Conservation (phyloP, 2,797 vertebrate species). For the Rachycentron canadum region DNA sequence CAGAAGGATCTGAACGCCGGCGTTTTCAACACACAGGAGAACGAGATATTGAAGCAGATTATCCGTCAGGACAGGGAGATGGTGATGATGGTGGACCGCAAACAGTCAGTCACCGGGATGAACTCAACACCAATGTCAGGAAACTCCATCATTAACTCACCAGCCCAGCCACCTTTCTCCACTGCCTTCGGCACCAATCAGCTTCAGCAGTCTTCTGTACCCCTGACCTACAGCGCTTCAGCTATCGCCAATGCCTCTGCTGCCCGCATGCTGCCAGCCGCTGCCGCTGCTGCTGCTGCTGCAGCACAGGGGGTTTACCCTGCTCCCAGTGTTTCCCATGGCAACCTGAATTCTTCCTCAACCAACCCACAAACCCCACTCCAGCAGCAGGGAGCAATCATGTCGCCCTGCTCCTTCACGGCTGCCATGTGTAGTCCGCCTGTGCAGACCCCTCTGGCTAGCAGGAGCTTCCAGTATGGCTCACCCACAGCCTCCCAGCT, state of each 20-base stretch:
- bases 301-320: slow-evolving; percentile 89
- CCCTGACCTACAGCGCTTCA: slow-evolving; percentile 89
- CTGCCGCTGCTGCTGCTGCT: slow-evolving; percentile 79
- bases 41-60: slow-evolving; percentile 99
- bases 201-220: slow-evolving; percentile 89
- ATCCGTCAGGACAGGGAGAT: slow-evolving; percentile 99
- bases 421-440: slow-evolving; percentile 92
- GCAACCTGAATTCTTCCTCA: slow-evolving; percentile 89
- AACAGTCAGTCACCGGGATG: slow-evolving; percentile 88
- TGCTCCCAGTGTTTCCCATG: slow-evolving; percentile 87
- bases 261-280: slow-evolving; percentile 88
- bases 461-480: slow-evolving; percentile 95
- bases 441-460: slow-evolving; percentile 92
- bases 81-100: slow-evolving; percentile 93
- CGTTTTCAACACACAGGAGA: slow-evolving; percentile 99
- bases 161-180: slow-evolving; percentile 90
- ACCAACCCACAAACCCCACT: slow-evolving; percentile 87
- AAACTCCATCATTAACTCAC: slow-evolving; percentile 92
- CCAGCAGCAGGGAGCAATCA: slow-evolving; percentile 88
- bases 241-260: slow-evolving; percentile 88
- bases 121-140: slow-evolving; percentile 90
- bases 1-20: slow-evolving; percentile 99
- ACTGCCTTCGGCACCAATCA: slow-evolving; percentile 82
- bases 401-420: slow-evolving; percentile 95
- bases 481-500: slow-evolving; percentile 95